Conservation (phyloP, 2,888 invertebrate genomes). For the Leptinotarsa peninsularis region DNA sequence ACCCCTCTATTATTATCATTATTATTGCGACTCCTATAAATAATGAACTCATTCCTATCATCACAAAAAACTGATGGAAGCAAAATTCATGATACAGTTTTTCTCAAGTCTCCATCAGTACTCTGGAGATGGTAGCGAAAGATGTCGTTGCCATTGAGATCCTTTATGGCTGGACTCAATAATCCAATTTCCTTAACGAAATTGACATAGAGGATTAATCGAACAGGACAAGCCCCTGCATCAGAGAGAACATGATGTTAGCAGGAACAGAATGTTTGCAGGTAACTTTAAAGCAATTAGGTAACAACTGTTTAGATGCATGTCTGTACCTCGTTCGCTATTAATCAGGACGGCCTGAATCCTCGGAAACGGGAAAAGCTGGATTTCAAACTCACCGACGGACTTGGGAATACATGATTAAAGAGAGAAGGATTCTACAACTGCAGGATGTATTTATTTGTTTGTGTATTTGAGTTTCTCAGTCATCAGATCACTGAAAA, state of each 20-base stretch:
- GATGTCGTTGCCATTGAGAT: neutral
- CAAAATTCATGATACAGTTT: neutral
- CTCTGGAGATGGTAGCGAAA: neutral
- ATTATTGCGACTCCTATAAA: too few species aligned
- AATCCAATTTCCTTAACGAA: constrained; percentile 15
- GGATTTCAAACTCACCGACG: neutral
- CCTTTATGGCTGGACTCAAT: neutral
- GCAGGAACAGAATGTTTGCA: constrained; percentile 5
- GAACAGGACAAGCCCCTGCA: constrained; percentile 14
- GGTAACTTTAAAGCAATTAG: constrained; percentile 24
- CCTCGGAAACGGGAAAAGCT: neutral
- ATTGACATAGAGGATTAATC: constrained; percentile 16
- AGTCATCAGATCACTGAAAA: too few species aligned
- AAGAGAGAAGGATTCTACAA: neutral
- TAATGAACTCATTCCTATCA: too few species aligned
- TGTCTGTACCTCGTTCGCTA: constrained; percentile 17
- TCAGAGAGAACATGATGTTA: neutral
- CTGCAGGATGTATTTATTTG: too few species aligned
- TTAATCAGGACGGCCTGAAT: constrained; percentile 15
- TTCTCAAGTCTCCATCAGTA: neutral
- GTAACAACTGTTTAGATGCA: constrained; percentile 22
- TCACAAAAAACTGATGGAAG: too few species aligned
- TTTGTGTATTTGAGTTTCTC: too few species aligned
- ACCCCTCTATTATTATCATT: too few species aligned
- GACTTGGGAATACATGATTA: neutral